Percentiles rank a stretch among this genome's conserved stretches.
Evolutionary conservation across 2,113 vertebrate genomes (phyloP).

Genomic region (Delphinus delphis): DNA sequence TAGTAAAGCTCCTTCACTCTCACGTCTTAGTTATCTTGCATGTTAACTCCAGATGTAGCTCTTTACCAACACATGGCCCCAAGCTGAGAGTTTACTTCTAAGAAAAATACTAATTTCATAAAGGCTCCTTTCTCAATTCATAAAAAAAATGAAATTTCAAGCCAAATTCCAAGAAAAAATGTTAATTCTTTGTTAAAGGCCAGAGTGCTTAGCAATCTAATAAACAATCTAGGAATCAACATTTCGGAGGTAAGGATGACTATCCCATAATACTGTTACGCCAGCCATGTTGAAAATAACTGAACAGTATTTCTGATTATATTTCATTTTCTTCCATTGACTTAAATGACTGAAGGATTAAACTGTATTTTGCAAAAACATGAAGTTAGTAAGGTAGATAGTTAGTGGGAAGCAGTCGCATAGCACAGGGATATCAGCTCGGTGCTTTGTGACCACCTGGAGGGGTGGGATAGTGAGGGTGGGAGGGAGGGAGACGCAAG

Average conservation of each 20-base stretch:
- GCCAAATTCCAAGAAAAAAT: slow-evolving; percentile 10
- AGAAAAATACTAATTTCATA: background rate
- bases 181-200: background rate
- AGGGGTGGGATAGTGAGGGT: too few species aligned
- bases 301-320: background rate
- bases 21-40: fast-evolving
- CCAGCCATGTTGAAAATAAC: background rate
- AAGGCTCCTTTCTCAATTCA: background rate
- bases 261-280: background rate
- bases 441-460: too few species aligned
- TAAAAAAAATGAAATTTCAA: slow-evolving; percentile 16
- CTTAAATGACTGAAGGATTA: background rate
- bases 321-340: background rate
- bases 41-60: background rate
- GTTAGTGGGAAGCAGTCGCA: too few species aligned
- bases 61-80: background rate
- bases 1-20: background rate
- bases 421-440: too few species aligned
- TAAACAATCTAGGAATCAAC: background rate
- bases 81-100: background rate
- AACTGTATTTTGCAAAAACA: background rate
- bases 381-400: background rate
- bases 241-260: background rate
- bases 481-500: too few species aligned
- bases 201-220: background rate